Percentiles rank a stretch among this genome's conserved stretches.
Conservation (phyloP, 2,888 invertebrate genomes). For the Pardosa pseudoannulata region DNA sequence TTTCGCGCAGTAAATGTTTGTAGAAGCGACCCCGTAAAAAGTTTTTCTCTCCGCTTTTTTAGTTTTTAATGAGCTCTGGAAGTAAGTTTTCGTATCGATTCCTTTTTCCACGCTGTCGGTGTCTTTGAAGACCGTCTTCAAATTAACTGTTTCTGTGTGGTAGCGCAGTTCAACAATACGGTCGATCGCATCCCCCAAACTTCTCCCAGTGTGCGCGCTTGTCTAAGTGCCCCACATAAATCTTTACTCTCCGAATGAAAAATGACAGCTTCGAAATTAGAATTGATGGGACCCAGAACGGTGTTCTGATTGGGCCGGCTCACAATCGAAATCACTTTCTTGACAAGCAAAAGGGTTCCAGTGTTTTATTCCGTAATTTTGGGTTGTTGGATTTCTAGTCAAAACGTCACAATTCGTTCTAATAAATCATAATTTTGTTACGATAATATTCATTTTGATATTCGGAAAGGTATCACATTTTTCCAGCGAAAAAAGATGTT, state of each 20-base stretch:
- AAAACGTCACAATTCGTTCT: background rate
- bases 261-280: conserved; percentile 15
- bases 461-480: background rate
- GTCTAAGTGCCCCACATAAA: conserved; percentile 1
- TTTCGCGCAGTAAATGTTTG: background rate
- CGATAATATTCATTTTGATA: background rate
- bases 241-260: conserved; percentile 7
- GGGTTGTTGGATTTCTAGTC: background rate
- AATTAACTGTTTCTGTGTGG: background rate
- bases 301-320: background rate
- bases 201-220: background rate
- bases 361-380: background rate
- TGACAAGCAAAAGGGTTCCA: background rate
- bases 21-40: no score
- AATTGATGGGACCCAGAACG: background rate
- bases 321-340: conserved; percentile 3
- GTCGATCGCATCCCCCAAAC: background rate
- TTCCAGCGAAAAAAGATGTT: no score
- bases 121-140: background rate
- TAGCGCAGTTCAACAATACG: background rate
- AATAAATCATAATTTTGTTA: conserved; percentile 1
- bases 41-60: no score
- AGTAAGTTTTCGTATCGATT: conserved; percentile 18
- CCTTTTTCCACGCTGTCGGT: background rate
- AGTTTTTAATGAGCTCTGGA: no score